These are phyloP conservation scores for Amiota minor DNA, from an alignment of 2,888 invertebrate species.

Conservation along the genomic window DNA sequence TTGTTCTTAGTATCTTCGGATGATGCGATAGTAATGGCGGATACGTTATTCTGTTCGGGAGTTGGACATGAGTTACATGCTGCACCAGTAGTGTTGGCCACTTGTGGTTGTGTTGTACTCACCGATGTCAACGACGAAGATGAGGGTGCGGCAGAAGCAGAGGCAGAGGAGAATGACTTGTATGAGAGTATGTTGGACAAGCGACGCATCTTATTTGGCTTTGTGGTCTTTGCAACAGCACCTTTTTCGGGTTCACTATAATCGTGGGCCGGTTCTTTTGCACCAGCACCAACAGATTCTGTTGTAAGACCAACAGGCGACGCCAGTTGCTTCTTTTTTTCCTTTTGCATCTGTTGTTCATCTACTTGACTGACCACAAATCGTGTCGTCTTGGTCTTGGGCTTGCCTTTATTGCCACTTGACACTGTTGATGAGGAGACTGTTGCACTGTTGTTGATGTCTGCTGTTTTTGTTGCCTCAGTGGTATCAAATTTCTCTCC, in stretches of 20 bases:
- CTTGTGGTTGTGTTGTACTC: conserved; percentile 21
- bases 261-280: conserved; percentile 42
- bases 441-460: conserved; percentile 9
- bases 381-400: conserved; percentile 45
- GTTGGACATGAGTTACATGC: conserved; percentile 17
- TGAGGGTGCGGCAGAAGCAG: not conserved
- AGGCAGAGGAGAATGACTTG: conserved; percentile 37
- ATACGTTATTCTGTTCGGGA: conserved; percentile 23
- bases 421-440: conserved; percentile 14
- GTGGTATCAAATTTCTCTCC: conserved; percentile 61
- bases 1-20: conserved; percentile 43
- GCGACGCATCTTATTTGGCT: conserved; percentile 69
- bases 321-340: conserved; percentile 10
- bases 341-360: conserved; percentile 53
- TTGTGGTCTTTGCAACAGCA: conserved; percentile 49
- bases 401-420: conserved; percentile 35
- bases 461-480: conserved; percentile 29
- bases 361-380: conserved; percentile 72
- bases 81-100: conserved; percentile 21
- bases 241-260: conserved; percentile 39
- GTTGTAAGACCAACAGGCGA: not conserved
- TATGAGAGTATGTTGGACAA: conserved; percentile 73
- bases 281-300: conserved; percentile 16
- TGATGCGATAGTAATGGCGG: not conserved
- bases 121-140: conserved; percentile 21